Base-by-base conservation (phyloP, 1,140 invertebrate genomes). In the Ephestia elutella region DNA sequence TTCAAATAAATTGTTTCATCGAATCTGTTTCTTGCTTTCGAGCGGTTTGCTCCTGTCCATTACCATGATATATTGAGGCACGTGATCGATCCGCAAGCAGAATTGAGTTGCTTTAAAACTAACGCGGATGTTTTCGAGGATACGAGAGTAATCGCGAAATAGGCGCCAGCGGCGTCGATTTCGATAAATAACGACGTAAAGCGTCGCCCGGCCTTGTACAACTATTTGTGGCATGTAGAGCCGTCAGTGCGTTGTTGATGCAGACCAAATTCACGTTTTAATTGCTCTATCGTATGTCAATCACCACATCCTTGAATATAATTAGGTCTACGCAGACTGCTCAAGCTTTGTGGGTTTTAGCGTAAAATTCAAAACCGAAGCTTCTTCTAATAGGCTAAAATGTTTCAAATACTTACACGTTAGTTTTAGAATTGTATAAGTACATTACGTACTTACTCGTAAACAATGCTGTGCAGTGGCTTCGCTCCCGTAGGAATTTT, bases 161-260 rank as follows among this genome's bases (percentile, higher is more conserved):
- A 44, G 66, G 54, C 61, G 67, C 62, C 55, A 58, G 30, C 59
- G 62, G 44, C 59, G 60, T 56, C 48, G 58, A 60, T 67, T 59
- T 62, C 67, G 65, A 77, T 74, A 80, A 79, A 76, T 76, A 75
- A 69, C 70, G 57, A 49, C 62, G 66, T 56, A 67, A 74, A 68
- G 67, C 70, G 78, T 57, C 68, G 66, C 59, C 67, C 66, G 82
- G 68, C 84, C 82, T 87, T 80, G 82, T 65, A 50, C 65, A 80
- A 77, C 75, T 86, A 84, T 85, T 85, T 78, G 71, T 71, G 73
- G 75, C 70, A 66, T 66, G 58, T 59, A 59, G 62, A 25, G 50
- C 20, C 38, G 38, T 53, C 21, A 53, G 20, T 25, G n/a, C 11
- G 20, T 25, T 50, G 56, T 25, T 61, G 60, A 58, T 65, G 62